phyloP scores from a whole-genome alignment of 2,797 vertebrate species.

The Sardinella longiceps region DNA sequence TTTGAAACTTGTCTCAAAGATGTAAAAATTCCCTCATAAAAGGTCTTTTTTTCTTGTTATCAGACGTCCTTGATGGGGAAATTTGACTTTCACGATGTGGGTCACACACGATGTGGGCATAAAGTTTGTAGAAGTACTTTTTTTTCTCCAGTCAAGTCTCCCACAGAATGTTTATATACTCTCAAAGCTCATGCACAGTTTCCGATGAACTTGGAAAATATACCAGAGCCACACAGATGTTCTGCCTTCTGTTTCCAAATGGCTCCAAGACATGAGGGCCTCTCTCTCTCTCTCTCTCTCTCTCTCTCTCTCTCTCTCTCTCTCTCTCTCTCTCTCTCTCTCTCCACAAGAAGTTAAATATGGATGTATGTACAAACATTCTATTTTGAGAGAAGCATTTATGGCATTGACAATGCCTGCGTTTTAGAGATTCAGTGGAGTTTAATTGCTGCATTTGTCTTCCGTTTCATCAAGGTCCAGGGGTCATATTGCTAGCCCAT shows the following conservation, averaged over 20 bases:
- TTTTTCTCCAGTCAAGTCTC: background rate
- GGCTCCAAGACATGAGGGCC: background rate
- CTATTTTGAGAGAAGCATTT: background rate
- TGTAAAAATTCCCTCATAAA: background rate
- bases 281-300: background rate
- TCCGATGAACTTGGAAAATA: background rate
- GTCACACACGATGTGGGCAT: background rate
- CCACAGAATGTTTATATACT: slow-evolving; percentile 35
- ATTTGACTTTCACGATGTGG: background rate
- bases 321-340: background rate
- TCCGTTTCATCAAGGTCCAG: background rate
- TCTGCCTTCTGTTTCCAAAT: slow-evolving; percentile 14
- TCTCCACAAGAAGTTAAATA: slow-evolving; percentile 4
- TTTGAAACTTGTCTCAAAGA: slow-evolving; percentile 34
- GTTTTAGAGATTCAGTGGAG: background rate
- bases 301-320: background rate
- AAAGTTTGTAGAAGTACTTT: background rate
- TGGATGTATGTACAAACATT: background rate
- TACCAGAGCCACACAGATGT: slow-evolving; percentile 18
- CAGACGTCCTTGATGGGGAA: background rate
- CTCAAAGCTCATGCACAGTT: background rate
- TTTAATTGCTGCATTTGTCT: slow-evolving; percentile 14
- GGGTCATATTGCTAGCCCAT: background rate
- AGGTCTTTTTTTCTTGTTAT: background rate
- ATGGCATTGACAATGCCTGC: background rate